These are phyloP conservation scores for Nemoura dubitans DNA, from an alignment of 2,888 invertebrate species.

Conservation along the genomic window DNA sequence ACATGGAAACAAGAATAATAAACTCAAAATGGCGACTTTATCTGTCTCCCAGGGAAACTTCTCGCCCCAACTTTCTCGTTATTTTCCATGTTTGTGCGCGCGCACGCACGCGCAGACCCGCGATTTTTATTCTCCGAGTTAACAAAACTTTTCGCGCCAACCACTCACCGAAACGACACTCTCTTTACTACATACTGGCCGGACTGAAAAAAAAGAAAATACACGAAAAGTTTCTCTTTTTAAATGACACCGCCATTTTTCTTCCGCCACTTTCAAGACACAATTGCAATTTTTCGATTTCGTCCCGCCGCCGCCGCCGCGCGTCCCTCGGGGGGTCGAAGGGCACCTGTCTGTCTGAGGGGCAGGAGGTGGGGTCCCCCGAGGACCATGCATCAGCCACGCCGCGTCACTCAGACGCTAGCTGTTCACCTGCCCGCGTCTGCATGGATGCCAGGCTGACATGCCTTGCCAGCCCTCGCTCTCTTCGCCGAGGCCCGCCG, in stretches of 20 bases:
- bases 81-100: not conserved
- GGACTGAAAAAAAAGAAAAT: not conserved
- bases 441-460: too few relatives aligned
- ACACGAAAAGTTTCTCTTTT: not conserved
- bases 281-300: slow-evolving; percentile 24
- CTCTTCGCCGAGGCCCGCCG: not conserved
- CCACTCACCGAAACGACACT: not conserved
- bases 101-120: not conserved
- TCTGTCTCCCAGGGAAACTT: not conserved
- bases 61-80: not conserved
- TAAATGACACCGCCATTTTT: slow-evolving; percentile 19
- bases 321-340: not conserved
- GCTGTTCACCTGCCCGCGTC: too few relatives aligned
- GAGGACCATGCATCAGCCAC: not conserved
- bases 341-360: not conserved
- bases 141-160: not conserved
- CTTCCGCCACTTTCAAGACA: slow-evolving; percentile 19
- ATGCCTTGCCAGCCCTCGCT: not conserved
- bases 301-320: not conserved
- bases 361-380: not conserved
- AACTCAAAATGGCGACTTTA: not conserved
- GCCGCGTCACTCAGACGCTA: not conserved
- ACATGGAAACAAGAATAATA: slow-evolving; percentile 3
- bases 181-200: not conserved
- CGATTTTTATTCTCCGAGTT: not conserved